A percentile compares a stretch with the other conserved stretches of the same genome.
phyloP scores from a whole-genome alignment of 37 sponge, comb jelly and placozoan species.

The Oscarella lobularis region DNA sequence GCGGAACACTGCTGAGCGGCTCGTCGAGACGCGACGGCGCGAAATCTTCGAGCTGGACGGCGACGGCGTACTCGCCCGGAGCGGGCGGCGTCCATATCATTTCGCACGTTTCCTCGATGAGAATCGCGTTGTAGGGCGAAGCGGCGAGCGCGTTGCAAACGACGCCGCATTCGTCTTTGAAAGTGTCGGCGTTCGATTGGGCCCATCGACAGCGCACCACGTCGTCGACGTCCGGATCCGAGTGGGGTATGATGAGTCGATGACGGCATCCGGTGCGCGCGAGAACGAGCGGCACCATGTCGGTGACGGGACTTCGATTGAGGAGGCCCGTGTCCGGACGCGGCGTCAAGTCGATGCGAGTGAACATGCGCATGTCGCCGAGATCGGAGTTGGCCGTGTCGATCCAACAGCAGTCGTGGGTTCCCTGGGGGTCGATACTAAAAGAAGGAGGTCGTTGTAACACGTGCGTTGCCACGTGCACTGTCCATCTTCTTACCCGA shows the following conservation, averaged over 20 bases:
- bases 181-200: not conserved
- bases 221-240: not conserved
- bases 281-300: not conserved
- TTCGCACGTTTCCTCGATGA: not conserved
- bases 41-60: not conserved
- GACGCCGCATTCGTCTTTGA: not conserved
- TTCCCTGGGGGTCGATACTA: not conserved
- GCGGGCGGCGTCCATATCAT: not conserved
- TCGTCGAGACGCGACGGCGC: not conserved
- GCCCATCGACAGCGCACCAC: constrained; percentile 1
- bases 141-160: not conserved
- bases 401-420: not conserved
- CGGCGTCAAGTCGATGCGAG: not conserved
- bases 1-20: not conserved
- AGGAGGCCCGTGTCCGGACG: not conserved
- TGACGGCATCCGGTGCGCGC: not conserved
- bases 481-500: not conserved
- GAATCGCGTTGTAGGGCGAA: not conserved
- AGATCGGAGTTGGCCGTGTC: not conserved
- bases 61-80: not conserved
- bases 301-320: not conserved
- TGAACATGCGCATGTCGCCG: not conserved
- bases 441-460: not conserved
- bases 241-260: not conserved
- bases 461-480: not conserved